These are phyloP conservation scores for Lepus oiostolus DNA, from an alignment of 2,797 vertebrate genomes.

Conservation along the genomic window DNA sequence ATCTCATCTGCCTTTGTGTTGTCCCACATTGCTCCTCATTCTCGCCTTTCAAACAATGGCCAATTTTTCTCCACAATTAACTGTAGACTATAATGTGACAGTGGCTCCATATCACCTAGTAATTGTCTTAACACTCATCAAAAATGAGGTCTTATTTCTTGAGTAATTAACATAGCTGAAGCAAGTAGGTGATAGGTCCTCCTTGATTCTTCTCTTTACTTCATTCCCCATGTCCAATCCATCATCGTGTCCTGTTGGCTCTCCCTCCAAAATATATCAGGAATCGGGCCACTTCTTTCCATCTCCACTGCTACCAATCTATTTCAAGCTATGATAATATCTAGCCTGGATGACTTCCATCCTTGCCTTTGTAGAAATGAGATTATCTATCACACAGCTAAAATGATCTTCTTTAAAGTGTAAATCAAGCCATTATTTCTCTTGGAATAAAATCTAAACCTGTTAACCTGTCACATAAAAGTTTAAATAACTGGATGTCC, in stretches of 20 bases:
- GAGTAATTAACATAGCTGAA: neutral
- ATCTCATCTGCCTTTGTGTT: neutral
- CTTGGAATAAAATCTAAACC: neutral
- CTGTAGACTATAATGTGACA: neutral
- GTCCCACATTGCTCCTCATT: neutral
- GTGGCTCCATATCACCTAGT: neutral
- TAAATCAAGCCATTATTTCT: neutral
- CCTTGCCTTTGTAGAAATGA: neutral
- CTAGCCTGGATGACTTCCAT: neutral
- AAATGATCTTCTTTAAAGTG: neutral
- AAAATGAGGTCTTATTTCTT: neutral
- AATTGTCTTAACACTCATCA: neutral
- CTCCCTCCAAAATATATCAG: neutral
- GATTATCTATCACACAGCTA: neutral
- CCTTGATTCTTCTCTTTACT: neutral
- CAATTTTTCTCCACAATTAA: neutral
- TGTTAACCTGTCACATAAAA: neutral
- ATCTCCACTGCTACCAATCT: neutral
- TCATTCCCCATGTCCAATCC: neutral
- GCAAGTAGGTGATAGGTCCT: neutral
- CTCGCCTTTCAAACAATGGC: neutral
- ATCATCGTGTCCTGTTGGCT: neutral
- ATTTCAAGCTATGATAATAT: neutral
- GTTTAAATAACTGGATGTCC: neutral
- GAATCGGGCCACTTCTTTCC: neutral